Evolutionary conservation across 2,888 invertebrate genomes (phyloP).

Genomic region (Vandiemenella viatica): DNA sequence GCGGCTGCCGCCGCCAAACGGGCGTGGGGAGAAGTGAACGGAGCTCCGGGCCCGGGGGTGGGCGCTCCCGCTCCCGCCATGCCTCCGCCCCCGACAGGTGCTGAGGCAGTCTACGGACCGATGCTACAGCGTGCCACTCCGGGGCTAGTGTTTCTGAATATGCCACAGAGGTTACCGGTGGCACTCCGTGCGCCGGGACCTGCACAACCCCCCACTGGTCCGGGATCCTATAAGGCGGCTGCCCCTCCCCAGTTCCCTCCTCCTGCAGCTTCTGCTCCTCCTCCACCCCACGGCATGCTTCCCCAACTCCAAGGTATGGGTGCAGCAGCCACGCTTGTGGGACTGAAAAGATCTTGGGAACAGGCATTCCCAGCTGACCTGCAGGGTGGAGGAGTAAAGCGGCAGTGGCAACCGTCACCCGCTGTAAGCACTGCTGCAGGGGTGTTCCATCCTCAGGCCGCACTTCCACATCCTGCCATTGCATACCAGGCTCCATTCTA

Average conservation of each 20-base stretch:
- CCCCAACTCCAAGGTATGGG: constrained; percentile 19
- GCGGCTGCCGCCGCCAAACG: constrained; percentile 23
- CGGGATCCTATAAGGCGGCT: not conserved
- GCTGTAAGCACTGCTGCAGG: constrained; percentile 20
- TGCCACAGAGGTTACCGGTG: constrained; percentile 11
- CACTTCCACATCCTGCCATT: constrained; percentile 24
- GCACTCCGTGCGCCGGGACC: not conserved
- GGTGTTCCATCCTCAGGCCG: constrained; percentile 26
- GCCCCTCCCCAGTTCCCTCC: constrained; percentile 19
- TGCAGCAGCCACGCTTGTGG: constrained; percentile 29
- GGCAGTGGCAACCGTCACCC: constrained; percentile 19
- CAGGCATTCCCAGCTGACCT: constrained; percentile 46
- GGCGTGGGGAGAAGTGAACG: constrained; percentile 29
- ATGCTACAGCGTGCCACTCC: constrained; percentile 4
- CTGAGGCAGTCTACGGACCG: constrained; percentile 22
- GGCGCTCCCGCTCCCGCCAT: constrained; percentile 29
- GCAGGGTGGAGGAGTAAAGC: constrained; percentile 14
- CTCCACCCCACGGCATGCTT: constrained; percentile 14
- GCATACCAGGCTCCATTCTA: constrained; percentile 25
- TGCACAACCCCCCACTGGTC: not conserved
- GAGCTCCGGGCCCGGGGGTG: constrained; percentile 21
- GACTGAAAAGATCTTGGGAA: constrained; percentile 54
- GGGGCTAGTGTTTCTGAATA: constrained; percentile 13
- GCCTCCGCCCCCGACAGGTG: constrained; percentile 29
- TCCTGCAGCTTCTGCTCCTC: constrained; percentile 10